These are phyloP conservation scores for Tetragonula clypearis DNA, from an alignment of 1,140 invertebrate genomes.

Conservation along the genomic window DNA sequence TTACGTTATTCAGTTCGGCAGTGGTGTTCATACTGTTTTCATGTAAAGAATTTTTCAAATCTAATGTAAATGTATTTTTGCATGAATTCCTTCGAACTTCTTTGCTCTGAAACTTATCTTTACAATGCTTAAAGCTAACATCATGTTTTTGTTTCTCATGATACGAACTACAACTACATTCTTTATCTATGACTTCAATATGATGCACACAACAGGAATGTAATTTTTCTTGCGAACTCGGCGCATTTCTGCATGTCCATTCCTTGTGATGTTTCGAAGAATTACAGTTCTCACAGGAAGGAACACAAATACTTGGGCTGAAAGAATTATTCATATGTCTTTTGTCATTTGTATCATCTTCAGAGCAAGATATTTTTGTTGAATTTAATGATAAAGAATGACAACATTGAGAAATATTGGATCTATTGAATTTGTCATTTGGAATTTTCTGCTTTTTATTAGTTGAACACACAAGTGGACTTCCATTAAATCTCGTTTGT, in stretches of 20 bases:
- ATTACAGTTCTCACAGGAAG: conserved; percentile 41
- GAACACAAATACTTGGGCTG: conserved; percentile 1
- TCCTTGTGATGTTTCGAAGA: conserved; percentile 35
- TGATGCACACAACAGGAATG: conserved; percentile 61
- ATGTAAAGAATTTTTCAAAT: conserved; percentile 41
- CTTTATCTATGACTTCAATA: conserved; percentile 29
- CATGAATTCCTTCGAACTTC: conserved; percentile 27
- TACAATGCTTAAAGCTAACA: conserved; percentile 42
- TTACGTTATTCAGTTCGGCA: conserved; percentile 5
- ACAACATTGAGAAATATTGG: conserved; percentile 51
- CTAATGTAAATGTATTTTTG: conserved; percentile 6
- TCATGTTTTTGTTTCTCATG: conserved; percentile 39
- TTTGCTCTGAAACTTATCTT: conserved; percentile 39
- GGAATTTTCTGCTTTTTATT: conserved; percentile 67
- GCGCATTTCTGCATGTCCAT: conserved; percentile 39
- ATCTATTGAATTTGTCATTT: conserved; percentile 40
- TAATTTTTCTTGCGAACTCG: conserved; percentile 53
- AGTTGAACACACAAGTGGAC: conserved; percentile 62
- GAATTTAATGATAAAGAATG: conserved; percentile 39
- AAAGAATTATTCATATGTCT: not conserved
- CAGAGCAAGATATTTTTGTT: conserved; percentile 23
- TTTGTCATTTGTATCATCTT: conserved; percentile 14
- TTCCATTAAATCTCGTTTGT: conserved; percentile 51
- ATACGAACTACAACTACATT: conserved; percentile 44
- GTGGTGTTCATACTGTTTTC: not conserved